Conservation (phyloP, 2,888 invertebrate species). For the Eulithis testata region DNA sequence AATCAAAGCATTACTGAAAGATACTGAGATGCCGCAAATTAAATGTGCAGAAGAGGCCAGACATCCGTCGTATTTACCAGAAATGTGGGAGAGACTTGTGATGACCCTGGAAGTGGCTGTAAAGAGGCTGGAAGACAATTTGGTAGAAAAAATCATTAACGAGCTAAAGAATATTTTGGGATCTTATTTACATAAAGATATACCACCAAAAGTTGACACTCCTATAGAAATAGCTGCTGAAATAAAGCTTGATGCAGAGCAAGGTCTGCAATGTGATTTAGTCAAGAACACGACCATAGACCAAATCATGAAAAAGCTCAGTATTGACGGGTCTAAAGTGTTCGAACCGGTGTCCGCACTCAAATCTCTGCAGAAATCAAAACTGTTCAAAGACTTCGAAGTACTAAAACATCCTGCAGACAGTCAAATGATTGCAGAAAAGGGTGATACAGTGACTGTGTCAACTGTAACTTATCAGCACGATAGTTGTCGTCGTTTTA, state of each 20-base stretch:
- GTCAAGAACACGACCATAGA: conserved; percentile 63
- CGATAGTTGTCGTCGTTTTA: conserved; percentile 27
- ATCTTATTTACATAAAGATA: conserved; percentile 9
- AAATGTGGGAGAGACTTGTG: conserved; percentile 64
- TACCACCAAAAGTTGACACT: conserved; percentile 9
- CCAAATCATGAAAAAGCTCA: conserved; percentile 56
- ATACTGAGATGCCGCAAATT: conserved; percentile 46
- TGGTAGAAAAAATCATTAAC: conserved; percentile 60
- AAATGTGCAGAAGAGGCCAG: conserved; percentile 51
- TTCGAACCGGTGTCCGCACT: conserved; percentile 18
- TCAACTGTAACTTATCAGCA: conserved; percentile 42
- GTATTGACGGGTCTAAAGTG: conserved; percentile 42
- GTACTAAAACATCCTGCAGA: conserved; percentile 47
- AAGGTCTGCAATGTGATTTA: conserved; percentile 62
- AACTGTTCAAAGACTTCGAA: conserved; percentile 53
- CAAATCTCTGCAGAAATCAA: conserved; percentile 42
- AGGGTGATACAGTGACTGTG: conserved; percentile 48
- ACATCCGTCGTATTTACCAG: conserved; percentile 48
- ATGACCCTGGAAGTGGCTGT: conserved; percentile 59
- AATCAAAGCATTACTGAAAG: conserved; percentile 54
- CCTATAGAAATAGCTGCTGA: conserved; percentile 24
- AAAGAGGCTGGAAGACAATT: conserved; percentile 60
- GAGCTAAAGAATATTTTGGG: conserved; percentile 55
- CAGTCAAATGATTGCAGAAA: conserved; percentile 33
- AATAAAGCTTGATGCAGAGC: conserved; percentile 35